Base-by-base conservation (phyloP, 2,888 invertebrate genomes). In the Drosophila mimetica region DNA sequence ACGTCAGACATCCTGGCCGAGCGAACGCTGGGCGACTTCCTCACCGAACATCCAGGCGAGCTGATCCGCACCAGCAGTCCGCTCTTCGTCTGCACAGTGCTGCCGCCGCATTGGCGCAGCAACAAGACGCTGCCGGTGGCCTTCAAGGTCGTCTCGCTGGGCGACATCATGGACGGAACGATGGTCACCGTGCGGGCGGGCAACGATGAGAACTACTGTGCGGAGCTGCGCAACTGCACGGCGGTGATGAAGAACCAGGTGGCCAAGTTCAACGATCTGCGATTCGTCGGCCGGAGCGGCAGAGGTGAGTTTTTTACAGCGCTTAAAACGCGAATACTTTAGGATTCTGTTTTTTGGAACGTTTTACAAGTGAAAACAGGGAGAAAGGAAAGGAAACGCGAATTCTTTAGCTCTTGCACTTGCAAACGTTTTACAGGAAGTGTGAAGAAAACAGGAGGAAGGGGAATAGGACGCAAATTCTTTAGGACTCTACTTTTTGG, bases 231-330 rank as follows among this genome's bases (percentile, higher is more conserved):
- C 89, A 99, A 99, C 93, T 96, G 96, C 85, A 97, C 97, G 53
- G 98, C 99, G 32, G 95, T 98, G 89, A 98, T 99, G 96, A 98
- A 98, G 93, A 98, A 98, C 92, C 98, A 98, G 92, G 97, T 99
- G 86, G 99, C 99, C 81, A 98, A 98, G 93, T 99, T 99, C 93
- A 98, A 98, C 92, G 99, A 99, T 93, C 93, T 99, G 88, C 94
- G 99, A 91, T 99, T 99, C 93, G 98, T 99, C 88, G 99, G 99
- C 83, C 94, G 99, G 92, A 98, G 98, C 92, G 99, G 99, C 89
- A 94, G 99, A 95, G 99, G 99, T 99, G 93, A 96, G 95, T 44
- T 1, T 14, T 1, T 4, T n/a, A 11, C 4, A 11, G 11, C 1
- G 5, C 20, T 11, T 13, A 22, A 25, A 7, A 25, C 30, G 30